Base-by-base conservation (phyloP, 2,888 invertebrate genomes). In the Danaus chrysippus region DNA sequence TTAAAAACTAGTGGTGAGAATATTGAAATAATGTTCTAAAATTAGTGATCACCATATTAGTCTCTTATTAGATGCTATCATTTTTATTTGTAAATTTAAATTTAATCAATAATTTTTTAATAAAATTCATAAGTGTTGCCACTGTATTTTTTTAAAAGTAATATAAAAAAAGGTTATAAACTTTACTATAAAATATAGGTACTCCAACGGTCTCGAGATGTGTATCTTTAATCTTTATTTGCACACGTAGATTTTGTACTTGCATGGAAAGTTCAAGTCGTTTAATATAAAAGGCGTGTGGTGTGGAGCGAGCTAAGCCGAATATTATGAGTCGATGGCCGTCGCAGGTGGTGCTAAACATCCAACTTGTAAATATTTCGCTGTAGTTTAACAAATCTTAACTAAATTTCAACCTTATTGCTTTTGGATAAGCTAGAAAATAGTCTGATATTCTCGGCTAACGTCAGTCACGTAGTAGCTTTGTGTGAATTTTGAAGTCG, bases 271-370 rank as follows among this genome's bases (percentile, higher is more conserved):
- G 78, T 76, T 76, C 73, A 76, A 75, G 74, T 73, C 72, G 75
- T 76, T 76, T 73, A 76, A 78, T 77, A 77, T 73, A 71, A 73
- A 67, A 70, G 59, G 67, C 66, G 59, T 71, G 75, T 67, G 74
- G 67, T 67, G 67, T 55, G 64, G 62, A 59, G 67, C 61, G 63
- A 75, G 79, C 84, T 91, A 91, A 91, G 91, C 91, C 86, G 91
- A 91, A 91, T 91, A 91, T 91, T 91, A 91, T 91, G 91, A 91
- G 91, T 81, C 79, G 83, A 87, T 85, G 74, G 86, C 76, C 79
- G 83, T 63, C 80, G 73, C 89, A 89, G 91, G 91, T 91, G 91
- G 82, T 72, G 88, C 79, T 88, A 91, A 90, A 84, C 83, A 83
- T 83, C 82, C 78, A 83, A 86, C 79, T 86, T 83, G 79, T 71